Base-by-base conservation (phyloP, 92 coral and sea anemone genomes). In the Zoanthus sociatus region DNA sequence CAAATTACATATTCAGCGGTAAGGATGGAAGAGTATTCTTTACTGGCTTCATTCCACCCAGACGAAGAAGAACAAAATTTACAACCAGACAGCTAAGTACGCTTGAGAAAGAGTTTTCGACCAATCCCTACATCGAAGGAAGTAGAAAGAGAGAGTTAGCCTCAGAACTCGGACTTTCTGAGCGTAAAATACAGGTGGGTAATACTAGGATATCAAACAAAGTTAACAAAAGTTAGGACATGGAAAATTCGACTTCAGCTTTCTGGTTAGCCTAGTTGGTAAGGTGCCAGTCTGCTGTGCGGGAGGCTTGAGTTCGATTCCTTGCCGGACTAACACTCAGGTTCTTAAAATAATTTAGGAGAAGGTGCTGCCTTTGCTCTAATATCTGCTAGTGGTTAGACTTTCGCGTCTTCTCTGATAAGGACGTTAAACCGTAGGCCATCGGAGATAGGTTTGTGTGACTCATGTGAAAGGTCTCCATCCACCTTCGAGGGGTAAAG, bases 51-150 rank as follows among this genome's bases (percentile, higher is more conserved):
- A 78, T 78, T 11, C 84, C 84, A n/a, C 51, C 64, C 13, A 58
- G 84, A 37, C 71, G 84, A 42, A 42, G 8, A 21, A 56, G 84
- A 78, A 78, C 71, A 60, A 78, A 60, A 71, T 78, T 78, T 42
- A 60, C 84, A 58, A 71, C 54, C 71, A 12, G 16, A 12, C 84
- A 78, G 13, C 72, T 78, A 33, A 42, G 50, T 33, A n/a, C 20
- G 30, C 84, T 78, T 12, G 53, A 60, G 54, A 58, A 31, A 18
- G 84, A 78, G 44, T 78, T 78, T 64, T 61, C 84, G 0, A 10
- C 20, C 73, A 78, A 61, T 42, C 42, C 71, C 66, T 78, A 78
- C 84, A 61, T 78, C 21, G 71, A 44, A 61, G 20, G 84, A 37
- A 18, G 72, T 17, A 78, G 71, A 17, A 78, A 78, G 42, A 32